Conservation (phyloP, 2,888 invertebrate species). For the Macrophya alboannulata region DNA sequence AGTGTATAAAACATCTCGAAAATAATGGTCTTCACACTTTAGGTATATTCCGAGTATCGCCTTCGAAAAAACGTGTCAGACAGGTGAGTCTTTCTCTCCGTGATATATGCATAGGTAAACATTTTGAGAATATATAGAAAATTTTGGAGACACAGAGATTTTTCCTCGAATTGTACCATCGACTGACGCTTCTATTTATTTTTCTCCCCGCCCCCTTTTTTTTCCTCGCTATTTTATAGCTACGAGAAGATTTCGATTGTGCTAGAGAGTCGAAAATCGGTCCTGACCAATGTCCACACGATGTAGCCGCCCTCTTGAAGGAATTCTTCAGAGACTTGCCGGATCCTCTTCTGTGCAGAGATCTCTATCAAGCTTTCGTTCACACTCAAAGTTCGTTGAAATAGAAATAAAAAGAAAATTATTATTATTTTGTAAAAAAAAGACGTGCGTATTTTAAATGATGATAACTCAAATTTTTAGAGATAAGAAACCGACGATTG, state of each 20-base stretch:
- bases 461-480: conserved; percentile 79
- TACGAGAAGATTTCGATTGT: conserved; percentile 95
- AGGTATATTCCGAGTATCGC: conserved; percentile 95
- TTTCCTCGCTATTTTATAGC: conserved; percentile 81
- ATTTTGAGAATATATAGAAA: no score
- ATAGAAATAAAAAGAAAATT: neutral
- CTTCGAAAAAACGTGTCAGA: conserved; percentile 95
- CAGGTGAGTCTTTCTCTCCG: conserved; percentile 85
- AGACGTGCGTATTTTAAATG: neutral
- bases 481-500: conserved; percentile 90
- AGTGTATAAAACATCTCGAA: conserved; percentile 92
- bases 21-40: conserved; percentile 91
- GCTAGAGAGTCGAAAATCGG: conserved; percentile 89
- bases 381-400: conserved; percentile 92
- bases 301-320: conserved; percentile 95
- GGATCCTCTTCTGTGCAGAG: conserved; percentile 94
- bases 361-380: conserved; percentile 94
- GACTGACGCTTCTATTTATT: no score
- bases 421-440: no score
- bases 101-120: no score
- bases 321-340: conserved; percentile 96
- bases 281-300: conserved; percentile 94
- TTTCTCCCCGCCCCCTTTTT: no score
- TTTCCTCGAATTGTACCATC: neutral
- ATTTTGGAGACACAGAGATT: no score